Percentiles rank a stretch among this genome's conserved stretches.
phyloP scores from a whole-genome alignment of 2,113 vertebrate genomes.

The Craseonycteris thonglongyai region DNA sequence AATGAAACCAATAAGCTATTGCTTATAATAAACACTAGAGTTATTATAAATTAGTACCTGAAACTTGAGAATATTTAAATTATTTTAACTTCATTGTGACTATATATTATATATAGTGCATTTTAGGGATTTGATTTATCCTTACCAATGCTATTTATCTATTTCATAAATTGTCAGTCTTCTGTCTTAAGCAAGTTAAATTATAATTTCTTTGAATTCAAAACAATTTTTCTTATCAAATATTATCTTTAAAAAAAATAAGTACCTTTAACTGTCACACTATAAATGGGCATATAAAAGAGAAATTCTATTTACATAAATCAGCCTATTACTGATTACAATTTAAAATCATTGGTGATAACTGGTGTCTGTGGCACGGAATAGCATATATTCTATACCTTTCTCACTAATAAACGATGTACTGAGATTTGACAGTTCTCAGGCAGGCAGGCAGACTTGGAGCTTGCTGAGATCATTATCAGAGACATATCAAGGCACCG shows the following conservation, averaged over 20 bases:
- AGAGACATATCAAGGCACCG: neutral
- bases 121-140: neutral
- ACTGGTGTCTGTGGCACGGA: neutral
- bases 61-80: neutral
- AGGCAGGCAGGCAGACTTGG: neutral
- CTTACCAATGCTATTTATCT: neutral
- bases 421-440: neutral
- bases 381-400: neutral
- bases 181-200: neutral
- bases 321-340: neutral
- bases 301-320: neutral
- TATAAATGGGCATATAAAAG: neutral
- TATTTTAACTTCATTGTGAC: neutral
- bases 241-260: neutral
- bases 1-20: neutral
- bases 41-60: neutral
- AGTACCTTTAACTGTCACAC: neutral
- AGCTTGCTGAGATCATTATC: neutral
- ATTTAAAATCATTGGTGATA: neutral
- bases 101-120: neutral
- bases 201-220: neutral
- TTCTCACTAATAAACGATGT: neutral
- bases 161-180: neutral
- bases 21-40: neutral
- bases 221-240: neutral